Percentiles rank a stretch among this genome's conserved stretches.
Evolutionary conservation across 2,797 vertebrate genomes (phyloP).

Genomic region (Sebastes baramenuke): DNA sequence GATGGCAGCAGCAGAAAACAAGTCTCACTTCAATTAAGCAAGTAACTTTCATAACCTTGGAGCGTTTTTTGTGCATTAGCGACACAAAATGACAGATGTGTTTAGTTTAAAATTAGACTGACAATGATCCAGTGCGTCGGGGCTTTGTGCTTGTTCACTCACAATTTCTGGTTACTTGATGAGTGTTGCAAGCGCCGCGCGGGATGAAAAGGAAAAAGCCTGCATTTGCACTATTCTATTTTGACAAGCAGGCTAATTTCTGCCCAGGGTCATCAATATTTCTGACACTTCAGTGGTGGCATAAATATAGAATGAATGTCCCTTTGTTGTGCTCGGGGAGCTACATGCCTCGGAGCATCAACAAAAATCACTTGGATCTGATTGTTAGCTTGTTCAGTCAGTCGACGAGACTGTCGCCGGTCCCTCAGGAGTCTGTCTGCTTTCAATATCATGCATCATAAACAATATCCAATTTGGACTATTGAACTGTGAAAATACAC

Average conservation of each 20-base stretch:
- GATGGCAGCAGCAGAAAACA: conserved; percentile 53
- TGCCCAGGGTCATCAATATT: conserved; percentile 80
- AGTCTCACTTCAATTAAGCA: conserved; percentile 59
- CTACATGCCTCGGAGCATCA: conserved; percentile 64
- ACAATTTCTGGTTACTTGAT: conserved; percentile 55
- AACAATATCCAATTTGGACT: conserved; percentile 78
- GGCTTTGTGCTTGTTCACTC: conserved; percentile 68
- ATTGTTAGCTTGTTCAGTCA: conserved; percentile 71
- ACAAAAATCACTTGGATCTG: conserved; percentile 70
- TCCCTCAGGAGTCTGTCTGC: conserved; percentile 64
- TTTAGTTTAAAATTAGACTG: conserved; percentile 74
- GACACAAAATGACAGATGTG: conserved; percentile 64
- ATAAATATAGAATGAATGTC: conserved; percentile 74
- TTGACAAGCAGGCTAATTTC: conserved; percentile 77
- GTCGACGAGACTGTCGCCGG: conserved; percentile 51
- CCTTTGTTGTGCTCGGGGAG: conserved; percentile 75
- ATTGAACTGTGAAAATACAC: conserved; percentile 71
- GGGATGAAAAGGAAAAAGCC: conserved; percentile 44
- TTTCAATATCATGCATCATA: conserved; percentile 78
- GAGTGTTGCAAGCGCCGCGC: conserved; percentile 34
- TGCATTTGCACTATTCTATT: conserved; percentile 63
- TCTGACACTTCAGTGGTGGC: conserved; percentile 71
- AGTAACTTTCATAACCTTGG: conserved; percentile 62
- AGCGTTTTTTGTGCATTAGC: conserved; percentile 49
- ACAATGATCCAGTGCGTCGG: conserved; percentile 59